Evolutionary conservation across 2,888 invertebrate genomes (phyloP), one percentile per base, ranked within the genome.

Genomic region (Siphlonurus alternatus): DNA sequence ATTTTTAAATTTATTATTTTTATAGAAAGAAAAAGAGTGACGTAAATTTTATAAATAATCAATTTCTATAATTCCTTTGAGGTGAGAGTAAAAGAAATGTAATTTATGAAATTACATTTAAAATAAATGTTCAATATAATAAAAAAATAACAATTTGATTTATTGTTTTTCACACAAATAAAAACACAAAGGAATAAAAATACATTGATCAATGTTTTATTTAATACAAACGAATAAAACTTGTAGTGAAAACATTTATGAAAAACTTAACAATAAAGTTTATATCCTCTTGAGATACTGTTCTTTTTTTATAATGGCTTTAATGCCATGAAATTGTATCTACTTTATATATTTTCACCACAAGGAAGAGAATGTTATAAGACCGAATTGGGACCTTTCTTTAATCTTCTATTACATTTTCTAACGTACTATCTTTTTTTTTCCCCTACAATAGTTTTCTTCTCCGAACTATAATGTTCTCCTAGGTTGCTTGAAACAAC

Each of bases 391-490:
- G 56, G 56, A 56, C 56, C 56, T 22, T 56, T 56, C 20, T 56
- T 56, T 56, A 56, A 56, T 56, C 56, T 56, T 18, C 56, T 56
- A 56, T 56, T 56, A 56, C 56, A 56, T 56, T 56, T 56, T 38
- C 38, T 38, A 38, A 38, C 38, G 15, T 38, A 38, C 15, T 38
- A 5, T 38, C 15, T 38, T 38, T 38, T 38, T 38, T 15, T 38
- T 38, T 38, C 38, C 38, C 15, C 5, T 38, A 38, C 38, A 10
- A 10, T 38, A 10, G 38, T 38, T 38, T 38, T 38, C 5, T 38
- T 10, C 15, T 38, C 15, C 15, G 7, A 38, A 38, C 38, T 10
- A 38, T 38, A 15, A 38, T 38, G 7, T 10, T 38, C 15, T 38
- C 38, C 15, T 10, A 38, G 7, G 38, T 38, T 15, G 5, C 15